These are phyloP conservation scores for Tetranychus piercei DNA, from an alignment of 2,888 invertebrate species.

Conservation along the genomic window DNA sequence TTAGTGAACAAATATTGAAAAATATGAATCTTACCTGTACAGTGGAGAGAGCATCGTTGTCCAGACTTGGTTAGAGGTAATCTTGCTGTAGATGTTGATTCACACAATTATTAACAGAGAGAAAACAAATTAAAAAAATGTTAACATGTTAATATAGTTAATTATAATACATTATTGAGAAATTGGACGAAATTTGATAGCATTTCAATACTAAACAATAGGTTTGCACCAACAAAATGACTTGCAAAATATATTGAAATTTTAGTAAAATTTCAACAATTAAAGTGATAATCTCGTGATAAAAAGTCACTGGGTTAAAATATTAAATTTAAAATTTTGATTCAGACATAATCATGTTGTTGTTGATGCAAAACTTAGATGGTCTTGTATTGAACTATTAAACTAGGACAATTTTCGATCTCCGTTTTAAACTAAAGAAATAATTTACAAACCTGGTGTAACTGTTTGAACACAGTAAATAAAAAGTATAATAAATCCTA, in stretches of 20 bases:
- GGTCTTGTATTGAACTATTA: background rate
- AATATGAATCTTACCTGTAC: background rate
- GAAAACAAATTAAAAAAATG: background rate
- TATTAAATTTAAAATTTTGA: too few relatives aligned
- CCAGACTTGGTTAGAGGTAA: background rate
- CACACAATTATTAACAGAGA: background rate
- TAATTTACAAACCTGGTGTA: background rate
- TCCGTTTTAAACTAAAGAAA: background rate
- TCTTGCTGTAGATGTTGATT: background rate
- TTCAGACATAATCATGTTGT: too few relatives aligned
- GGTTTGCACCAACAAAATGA: too few relatives aligned
- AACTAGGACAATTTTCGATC: background rate
- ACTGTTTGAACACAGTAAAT: background rate
- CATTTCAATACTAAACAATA: too few relatives aligned
- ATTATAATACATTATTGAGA: background rate
- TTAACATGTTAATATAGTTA: background rate
- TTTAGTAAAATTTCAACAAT: too few relatives aligned
- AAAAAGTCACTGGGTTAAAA: too few relatives aligned
- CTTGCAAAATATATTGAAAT: too few relatives aligned
- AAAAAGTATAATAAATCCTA: background rate
- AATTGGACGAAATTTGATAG: too few relatives aligned
- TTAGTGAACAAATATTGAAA: background rate
- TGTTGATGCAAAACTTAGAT: background rate
- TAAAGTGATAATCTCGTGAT: too few relatives aligned
- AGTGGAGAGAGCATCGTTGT: background rate